Conservation (phyloP, 2,888 invertebrate species). For the Lasioglossum malachurum region DNA sequence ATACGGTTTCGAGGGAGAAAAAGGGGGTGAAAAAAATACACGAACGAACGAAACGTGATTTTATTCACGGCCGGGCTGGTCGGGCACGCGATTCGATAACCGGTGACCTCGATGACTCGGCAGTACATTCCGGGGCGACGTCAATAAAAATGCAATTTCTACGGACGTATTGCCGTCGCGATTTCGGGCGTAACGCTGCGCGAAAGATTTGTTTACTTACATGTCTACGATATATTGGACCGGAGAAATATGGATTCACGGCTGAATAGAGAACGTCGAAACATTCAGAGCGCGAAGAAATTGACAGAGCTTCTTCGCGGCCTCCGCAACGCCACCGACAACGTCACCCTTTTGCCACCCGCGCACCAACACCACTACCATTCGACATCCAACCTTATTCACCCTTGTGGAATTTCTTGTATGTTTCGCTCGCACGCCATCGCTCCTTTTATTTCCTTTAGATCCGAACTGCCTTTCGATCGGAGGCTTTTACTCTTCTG, state of each 20-base stretch:
- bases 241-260: constrained; percentile 52
- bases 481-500: constrained; percentile 64
- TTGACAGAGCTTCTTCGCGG: constrained; percentile 58
- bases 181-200: constrained; percentile 21
- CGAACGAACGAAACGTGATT: neutral
- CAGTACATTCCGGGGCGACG: neutral
- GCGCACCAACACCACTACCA: neutral
- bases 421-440: constrained; percentile 57
- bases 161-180: constrained; percentile 12
- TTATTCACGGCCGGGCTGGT: neutral
- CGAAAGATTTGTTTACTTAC: constrained; percentile 57
- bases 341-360: neutral
- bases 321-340: constrained; percentile 10
- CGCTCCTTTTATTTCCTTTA: constrained; percentile 70
- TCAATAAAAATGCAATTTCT: constrained; percentile 57
- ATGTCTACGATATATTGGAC: constrained; percentile 19
- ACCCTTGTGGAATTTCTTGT: constrained; percentile 59
- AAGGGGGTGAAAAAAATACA: neutral
- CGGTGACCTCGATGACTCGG: constrained; percentile 29
- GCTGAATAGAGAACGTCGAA: constrained; percentile 50
- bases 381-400: constrained; percentile 16
- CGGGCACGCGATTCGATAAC: constrained; percentile 28
- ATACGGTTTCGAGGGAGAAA: neutral
- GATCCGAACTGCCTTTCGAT: constrained; percentile 64
- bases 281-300: constrained; percentile 49